phyloP scores from a whole-genome alignment of 1,140 invertebrate genomes.

The Dolichoris vasculosae region DNA sequence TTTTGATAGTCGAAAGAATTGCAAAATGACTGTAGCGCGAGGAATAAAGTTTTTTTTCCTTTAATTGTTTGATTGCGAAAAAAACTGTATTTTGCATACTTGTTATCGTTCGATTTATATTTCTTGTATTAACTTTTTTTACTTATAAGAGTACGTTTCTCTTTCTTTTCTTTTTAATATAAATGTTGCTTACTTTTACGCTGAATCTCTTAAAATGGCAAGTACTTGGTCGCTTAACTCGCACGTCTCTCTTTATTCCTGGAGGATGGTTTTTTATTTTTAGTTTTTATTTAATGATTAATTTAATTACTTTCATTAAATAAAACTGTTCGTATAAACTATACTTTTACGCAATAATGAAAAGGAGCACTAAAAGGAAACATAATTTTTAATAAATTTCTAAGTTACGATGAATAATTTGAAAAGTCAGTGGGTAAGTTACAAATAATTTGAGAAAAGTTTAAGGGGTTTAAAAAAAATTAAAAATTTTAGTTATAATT shows the following conservation, averaged over 20 bases:
- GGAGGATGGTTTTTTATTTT: conserved; percentile 27
- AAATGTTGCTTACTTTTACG: conserved; percentile 51
- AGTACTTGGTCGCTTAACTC: conserved; percentile 53
- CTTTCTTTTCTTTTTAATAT: conserved; percentile 46
- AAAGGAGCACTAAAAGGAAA: neutral
- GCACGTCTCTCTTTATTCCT: conserved; percentile 44
- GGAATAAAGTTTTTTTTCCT: conserved; percentile 35
- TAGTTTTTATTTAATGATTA: conserved; percentile 19
- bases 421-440: no score
- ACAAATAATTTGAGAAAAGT: no score
- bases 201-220: conserved; percentile 54
- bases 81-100: conserved; percentile 40
- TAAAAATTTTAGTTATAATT: neutral
- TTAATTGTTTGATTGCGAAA: conserved; percentile 45
- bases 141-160: conserved; percentile 35
- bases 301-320: neutral
- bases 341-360: neutral
- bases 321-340: neutral
- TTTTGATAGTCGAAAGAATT: conserved; percentile 31
- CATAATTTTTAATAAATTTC: conserved; percentile 25
- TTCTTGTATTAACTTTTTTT: conserved; percentile 35
- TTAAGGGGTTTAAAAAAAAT: neutral
- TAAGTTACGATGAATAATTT: neutral
- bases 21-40: conserved; percentile 38
- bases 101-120: conserved; percentile 51